phyloP scores from a whole-genome alignment of 2,113 vertebrate genomes.

The Myodes glareolus region DNA sequence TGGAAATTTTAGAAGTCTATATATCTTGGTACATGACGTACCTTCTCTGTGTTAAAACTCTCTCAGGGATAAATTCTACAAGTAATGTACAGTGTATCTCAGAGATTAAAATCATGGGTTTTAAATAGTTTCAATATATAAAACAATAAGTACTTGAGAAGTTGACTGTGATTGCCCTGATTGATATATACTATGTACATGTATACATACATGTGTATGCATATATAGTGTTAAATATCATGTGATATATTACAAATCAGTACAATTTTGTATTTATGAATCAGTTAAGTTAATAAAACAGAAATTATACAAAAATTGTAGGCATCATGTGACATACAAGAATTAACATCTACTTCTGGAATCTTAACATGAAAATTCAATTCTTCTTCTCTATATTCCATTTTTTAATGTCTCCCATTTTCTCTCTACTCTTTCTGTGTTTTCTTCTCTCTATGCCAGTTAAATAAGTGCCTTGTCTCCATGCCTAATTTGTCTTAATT shows the following conservation, averaged over 20 bases:
- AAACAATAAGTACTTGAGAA: not conserved
- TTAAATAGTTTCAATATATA: not conserved
- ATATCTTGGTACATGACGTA: not conserved
- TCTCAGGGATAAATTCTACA: not conserved
- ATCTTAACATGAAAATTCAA: not conserved
- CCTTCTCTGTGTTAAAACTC: not conserved
- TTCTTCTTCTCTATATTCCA: not conserved
- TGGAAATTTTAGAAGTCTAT: too few relatives aligned
- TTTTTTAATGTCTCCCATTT: conserved; percentile 22
- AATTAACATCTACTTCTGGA: not conserved
- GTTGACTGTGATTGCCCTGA: not conserved
- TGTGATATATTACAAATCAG: not conserved
- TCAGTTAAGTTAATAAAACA: not conserved
- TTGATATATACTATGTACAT: not conserved
- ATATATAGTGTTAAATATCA: not conserved
- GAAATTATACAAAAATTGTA: not conserved
- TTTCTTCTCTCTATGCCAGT: not conserved
- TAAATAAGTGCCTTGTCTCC: not conserved
- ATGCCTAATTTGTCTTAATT: conserved; percentile 5
- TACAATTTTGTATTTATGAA: not conserved
- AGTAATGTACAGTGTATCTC: not conserved
- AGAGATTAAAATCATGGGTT: not conserved
- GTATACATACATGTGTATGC: not conserved
- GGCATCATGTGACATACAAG: not conserved
- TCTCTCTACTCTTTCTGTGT: not conserved